Evolutionary conservation across 2,113 vertebrate species (phyloP), one percentile per base, ranked within the genome.

Genomic region (Macheiramphus alcinus): DNA sequence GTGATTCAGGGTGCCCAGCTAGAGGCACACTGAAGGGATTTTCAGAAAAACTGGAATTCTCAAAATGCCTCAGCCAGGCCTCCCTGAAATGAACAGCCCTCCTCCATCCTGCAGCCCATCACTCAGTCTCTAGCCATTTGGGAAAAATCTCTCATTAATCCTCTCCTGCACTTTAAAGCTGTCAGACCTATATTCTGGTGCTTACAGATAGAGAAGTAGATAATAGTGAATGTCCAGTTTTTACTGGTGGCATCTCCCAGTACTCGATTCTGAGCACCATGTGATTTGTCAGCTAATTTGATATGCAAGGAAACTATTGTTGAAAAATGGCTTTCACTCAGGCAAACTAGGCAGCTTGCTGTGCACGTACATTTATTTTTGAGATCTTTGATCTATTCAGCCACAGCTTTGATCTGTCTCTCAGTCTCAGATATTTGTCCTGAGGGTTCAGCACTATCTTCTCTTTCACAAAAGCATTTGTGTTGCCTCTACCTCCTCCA

Each of bases 361-460:
- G 47, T 29, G 82, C 85, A 40, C 0, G 0, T 86, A 82, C 40
- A 4, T 80, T 83, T 96, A 63, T 79, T 96, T 96, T 96, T 90
- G 75, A 87, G 82, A 79, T 84, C 68, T 93, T 95, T 96, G 72
- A 96, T 90, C 65, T 95, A 48, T 92, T 85, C 84, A 94, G 66
- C 62, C 73, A 86, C 86, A 56, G 70, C 96, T 97, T 94, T 96
- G 66, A 95, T 96, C 76, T 91, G 36, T 65, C 61, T 95, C 62
- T 84, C 86, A 92, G 56, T 36, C 61, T 86, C 65, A 50, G 70
- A 90, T 88, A 76, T 84, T 88, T 90, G 72, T 94, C 90, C 55
- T n/a, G 31, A 36, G 6, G 71, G 42, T 43, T 88, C 16, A 0
- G 36, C 59, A 29, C 73, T 68, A 73, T 62, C 81, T 70, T 76